Conservation (phyloP, 2,797 vertebrate genomes). For the Mycteria americana region DNA sequence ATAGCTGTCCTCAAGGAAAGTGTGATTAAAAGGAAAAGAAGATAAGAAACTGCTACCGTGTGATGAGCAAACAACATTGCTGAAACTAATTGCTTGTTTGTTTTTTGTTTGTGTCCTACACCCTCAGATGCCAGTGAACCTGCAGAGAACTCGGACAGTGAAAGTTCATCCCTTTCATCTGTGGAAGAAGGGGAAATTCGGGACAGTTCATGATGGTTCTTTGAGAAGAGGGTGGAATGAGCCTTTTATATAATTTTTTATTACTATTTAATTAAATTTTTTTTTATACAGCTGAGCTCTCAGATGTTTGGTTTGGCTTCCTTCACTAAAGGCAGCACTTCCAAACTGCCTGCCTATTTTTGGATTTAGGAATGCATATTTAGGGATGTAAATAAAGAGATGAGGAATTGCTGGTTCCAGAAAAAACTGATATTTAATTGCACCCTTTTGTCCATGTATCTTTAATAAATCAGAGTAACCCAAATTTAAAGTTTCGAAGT, state of each 20-base stretch:
- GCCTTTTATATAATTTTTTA: neutral
- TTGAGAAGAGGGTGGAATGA: neutral
- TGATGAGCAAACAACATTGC: slow-evolving; percentile 2
- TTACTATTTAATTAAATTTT: neutral
- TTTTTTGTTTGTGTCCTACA: slow-evolving; percentile 40
- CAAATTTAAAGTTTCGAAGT: neutral
- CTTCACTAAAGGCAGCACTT: neutral
- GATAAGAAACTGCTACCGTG: neutral
- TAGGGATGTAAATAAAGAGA: neutral
- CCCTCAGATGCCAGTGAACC: slow-evolving; percentile 66
- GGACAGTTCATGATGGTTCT: slow-evolving; percentile 42
- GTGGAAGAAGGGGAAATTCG: slow-evolving; percentile 69
- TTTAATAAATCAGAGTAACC: neutral
- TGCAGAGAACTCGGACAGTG: slow-evolving; percentile 42
- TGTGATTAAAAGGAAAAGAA: neutral
- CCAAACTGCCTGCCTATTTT: neutral
- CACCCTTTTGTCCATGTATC: neutral
- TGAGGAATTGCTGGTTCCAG: neutral
- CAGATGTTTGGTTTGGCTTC: neutral
- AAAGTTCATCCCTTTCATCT: slow-evolving; percentile 62
- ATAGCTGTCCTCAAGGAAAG: neutral
- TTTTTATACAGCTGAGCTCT: neutral
- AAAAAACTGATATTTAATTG: neutral
- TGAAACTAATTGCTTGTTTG: slow-evolving; percentile 54
- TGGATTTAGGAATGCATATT: neutral